A percentile compares a stretch with the other conserved stretches of the same genome.
Conservation (phyloP, 1,140 invertebrate genomes). For the Formica exsecta region DNA sequence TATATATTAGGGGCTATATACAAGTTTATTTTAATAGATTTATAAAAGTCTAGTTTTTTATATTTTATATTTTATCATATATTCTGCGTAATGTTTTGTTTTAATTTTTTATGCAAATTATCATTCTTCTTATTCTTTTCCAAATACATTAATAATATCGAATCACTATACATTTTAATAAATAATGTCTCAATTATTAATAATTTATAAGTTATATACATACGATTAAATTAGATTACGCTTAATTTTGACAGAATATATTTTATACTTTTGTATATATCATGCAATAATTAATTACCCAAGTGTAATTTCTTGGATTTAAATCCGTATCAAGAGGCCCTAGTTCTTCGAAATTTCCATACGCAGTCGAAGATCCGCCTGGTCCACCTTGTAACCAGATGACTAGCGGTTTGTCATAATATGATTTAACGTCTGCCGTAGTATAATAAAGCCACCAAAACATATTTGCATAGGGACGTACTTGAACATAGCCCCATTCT, state of each 20-base stretch:
- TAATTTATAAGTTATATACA: background rate
- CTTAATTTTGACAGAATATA: background rate
- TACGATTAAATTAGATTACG: background rate
- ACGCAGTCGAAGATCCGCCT: conserved; percentile 92
- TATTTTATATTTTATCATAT: background rate
- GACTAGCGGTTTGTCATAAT: conserved; percentile 89
- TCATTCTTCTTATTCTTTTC: background rate
- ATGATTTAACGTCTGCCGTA: conserved; percentile 86
- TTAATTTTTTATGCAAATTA: background rate
- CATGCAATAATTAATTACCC: conserved; percentile 87
- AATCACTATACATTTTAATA: background rate
- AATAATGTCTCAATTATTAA: background rate
- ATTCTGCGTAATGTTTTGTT: background rate
- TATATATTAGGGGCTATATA: background rate
- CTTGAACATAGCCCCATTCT: conserved; percentile 90
- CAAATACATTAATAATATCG: background rate
- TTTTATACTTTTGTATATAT: background rate
- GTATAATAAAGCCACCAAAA: conserved; percentile 95
- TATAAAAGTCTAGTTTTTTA: background rate
- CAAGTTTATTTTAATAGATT: background rate
- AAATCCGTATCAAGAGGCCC: conserved; percentile 90
- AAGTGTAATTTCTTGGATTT: conserved; percentile 90
- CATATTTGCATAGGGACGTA: conserved; percentile 91
- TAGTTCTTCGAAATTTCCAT: conserved; percentile 93
- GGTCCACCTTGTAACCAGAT: conserved; percentile 94